Conservation (phyloP, 2,797 vertebrate species). For the Sorex maritimensis region DNA sequence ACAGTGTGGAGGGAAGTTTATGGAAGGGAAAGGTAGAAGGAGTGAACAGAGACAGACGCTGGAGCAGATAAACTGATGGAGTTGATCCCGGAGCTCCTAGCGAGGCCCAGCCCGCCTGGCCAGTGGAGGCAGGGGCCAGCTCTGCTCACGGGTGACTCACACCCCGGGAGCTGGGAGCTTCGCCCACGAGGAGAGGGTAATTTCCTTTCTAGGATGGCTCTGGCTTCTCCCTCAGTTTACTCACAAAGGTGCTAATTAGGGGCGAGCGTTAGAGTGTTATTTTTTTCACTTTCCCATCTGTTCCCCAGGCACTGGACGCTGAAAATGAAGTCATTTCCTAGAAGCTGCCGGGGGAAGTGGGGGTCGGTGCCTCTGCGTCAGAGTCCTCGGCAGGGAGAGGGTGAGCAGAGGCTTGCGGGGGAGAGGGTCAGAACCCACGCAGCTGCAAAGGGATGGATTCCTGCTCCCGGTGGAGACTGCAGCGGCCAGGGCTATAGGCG, state of each 20-base stretch:
- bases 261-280: constrained; percentile 48
- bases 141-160: constrained; percentile 39
- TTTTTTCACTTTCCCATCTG: constrained; percentile 66
- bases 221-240: constrained; percentile 66
- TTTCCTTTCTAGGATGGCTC: constrained; percentile 54
- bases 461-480: background rate
- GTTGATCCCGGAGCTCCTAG: constrained; percentile 10
- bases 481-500: background rate
- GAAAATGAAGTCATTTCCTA: constrained; percentile 5
- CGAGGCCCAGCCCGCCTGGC: constrained; percentile 31
- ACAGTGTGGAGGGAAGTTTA: constrained; percentile 23
- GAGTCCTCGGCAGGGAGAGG: background rate
- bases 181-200: constrained; percentile 31
- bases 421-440: background rate
- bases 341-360: background rate
- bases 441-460: background rate
- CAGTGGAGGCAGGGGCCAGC: background rate
- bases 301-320: constrained; percentile 49
- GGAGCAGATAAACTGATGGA: background rate
- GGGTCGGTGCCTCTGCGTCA: constrained; percentile 37
- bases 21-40: constrained; percentile 37
- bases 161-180: background rate
- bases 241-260: constrained; percentile 79
- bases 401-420: background rate
- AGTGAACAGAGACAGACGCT: background rate